Percentiles rank a stretch among this genome's conserved stretches.
Evolutionary conservation across 2,113 vertebrate species (phyloP).

Genomic region (Protobothrops flavoviridis): DNA sequence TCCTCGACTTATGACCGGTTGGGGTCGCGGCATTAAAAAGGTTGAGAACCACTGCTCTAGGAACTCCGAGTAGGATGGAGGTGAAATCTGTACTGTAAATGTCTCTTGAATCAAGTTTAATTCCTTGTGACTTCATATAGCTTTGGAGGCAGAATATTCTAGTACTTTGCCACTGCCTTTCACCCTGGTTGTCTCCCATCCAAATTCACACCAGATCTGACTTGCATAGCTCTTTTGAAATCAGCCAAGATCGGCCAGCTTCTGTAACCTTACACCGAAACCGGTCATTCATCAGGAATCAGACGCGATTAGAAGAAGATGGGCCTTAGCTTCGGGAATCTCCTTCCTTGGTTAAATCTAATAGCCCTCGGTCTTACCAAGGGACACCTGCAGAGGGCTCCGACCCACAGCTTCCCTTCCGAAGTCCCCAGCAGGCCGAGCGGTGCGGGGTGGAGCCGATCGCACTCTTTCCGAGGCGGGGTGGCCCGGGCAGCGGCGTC

Average conservation of each 20-base stretch:
- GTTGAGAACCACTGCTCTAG: too few relatives aligned
- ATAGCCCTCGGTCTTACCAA: neutral
- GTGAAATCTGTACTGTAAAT: neutral
- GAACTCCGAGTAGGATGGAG: neutral
- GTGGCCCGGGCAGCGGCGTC: neutral
- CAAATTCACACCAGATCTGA: neutral
- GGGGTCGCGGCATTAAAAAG: too few relatives aligned
- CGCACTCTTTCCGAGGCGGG: neutral
- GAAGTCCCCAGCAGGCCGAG: neutral
- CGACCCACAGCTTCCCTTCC: neutral
- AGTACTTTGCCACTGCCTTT: neutral
- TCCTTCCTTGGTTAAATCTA: neutral
- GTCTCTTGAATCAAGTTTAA: neutral
- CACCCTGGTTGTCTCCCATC: neutral
- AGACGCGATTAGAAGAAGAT: neutral
- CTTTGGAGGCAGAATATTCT: neutral
- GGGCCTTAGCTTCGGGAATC: neutral
- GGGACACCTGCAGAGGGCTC: slow-evolving; percentile 1
- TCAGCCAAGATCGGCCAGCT: neutral
- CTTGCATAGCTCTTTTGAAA: neutral
- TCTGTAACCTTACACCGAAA: neutral
- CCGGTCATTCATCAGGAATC: neutral
- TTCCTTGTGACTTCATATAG: neutral
- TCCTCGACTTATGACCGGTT: too few relatives aligned
- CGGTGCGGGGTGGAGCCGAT: neutral